Conservation (phyloP, 2,797 vertebrate species). For the Bradypodion ventrale region DNA sequence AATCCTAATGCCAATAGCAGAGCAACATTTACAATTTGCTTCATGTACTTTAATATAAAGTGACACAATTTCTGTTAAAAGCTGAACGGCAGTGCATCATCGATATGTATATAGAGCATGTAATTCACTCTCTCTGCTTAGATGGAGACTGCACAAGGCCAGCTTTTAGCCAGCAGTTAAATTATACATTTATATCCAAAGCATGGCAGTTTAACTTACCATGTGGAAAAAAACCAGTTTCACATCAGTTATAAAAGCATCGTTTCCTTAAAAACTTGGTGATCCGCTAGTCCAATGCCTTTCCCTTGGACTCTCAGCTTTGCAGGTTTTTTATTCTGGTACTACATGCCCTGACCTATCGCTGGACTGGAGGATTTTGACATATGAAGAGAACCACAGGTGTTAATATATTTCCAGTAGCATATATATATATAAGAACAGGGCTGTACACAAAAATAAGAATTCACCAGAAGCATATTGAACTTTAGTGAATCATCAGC, state of each 20-base stretch:
- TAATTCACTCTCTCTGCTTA: not conserved
- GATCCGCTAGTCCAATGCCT: not conserved
- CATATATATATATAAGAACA: slow-evolving; percentile 64
- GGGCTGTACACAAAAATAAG: slow-evolving; percentile 49
- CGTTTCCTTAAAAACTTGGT: not conserved
- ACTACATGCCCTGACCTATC: not conserved
- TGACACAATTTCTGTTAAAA: not conserved
- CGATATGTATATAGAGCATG: not conserved
- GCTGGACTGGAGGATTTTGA: not conserved
- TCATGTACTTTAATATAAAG: slow-evolving; percentile 32
- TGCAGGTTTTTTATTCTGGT: not conserved
- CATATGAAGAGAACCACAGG: not conserved
- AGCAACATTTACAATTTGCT: not conserved
- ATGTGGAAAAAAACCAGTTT: not conserved
- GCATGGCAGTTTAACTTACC: not conserved
- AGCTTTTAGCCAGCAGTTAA: not conserved
- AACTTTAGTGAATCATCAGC: too few relatives aligned
- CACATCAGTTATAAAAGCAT: not conserved
- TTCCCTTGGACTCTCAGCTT: not conserved
- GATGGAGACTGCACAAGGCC: not conserved
- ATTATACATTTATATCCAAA: not conserved
- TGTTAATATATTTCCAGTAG: slow-evolving; percentile 68
- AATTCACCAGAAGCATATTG: slow-evolving; percentile 19
- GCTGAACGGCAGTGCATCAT: not conserved
- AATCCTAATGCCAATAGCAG: not conserved